phyloP scores from a whole-genome alignment of 2,797 vertebrate species.

The Arctocebus calabarensis region DNA sequence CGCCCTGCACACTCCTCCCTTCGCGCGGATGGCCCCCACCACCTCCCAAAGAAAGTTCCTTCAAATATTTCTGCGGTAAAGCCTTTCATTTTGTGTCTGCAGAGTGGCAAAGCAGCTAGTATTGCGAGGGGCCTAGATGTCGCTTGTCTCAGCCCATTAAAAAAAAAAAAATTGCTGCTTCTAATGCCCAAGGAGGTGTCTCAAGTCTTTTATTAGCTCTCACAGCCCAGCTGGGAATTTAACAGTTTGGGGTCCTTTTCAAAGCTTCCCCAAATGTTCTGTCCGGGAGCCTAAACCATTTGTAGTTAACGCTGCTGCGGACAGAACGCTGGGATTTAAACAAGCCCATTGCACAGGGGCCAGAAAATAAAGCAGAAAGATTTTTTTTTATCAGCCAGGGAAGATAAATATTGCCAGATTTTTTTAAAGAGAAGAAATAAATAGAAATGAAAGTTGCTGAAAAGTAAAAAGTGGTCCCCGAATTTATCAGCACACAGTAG shows the following conservation, averaged over 20 bases:
- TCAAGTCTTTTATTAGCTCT: slow-evolving; percentile 77
- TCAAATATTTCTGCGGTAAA: slow-evolving; percentile 27
- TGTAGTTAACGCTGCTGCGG: background rate
- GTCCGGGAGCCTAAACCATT: slow-evolving; percentile 54
- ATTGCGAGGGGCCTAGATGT: slow-evolving; percentile 82
- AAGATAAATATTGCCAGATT: background rate
- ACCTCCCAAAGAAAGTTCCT: slow-evolving; percentile 66
- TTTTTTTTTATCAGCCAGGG: background rate
- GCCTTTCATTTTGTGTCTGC: slow-evolving; percentile 67
- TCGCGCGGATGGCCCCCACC: background rate
- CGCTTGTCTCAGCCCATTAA: slow-evolving; percentile 73
- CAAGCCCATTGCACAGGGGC: slow-evolving; percentile 53
- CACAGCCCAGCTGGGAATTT: slow-evolving; percentile 75
- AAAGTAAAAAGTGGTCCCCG: slow-evolving; percentile 60
- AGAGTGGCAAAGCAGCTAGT: slow-evolving; percentile 50
- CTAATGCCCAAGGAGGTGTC: slow-evolving; percentile 79
- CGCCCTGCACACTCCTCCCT: background rate
- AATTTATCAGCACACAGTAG: slow-evolving; percentile 73
- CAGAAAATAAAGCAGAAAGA: slow-evolving; percentile 64
- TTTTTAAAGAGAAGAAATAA: slow-evolving; percentile 46
- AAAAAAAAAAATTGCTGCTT: slow-evolving; percentile 50
- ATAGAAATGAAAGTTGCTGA: slow-evolving; percentile 69
- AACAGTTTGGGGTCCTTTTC: slow-evolving; percentile 78
- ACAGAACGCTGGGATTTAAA: slow-evolving; percentile 71
- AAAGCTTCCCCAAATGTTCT: slow-evolving; percentile 78